Conservation (phyloP, 1,140 invertebrate species). For the Lordiphosa collinella region DNA sequence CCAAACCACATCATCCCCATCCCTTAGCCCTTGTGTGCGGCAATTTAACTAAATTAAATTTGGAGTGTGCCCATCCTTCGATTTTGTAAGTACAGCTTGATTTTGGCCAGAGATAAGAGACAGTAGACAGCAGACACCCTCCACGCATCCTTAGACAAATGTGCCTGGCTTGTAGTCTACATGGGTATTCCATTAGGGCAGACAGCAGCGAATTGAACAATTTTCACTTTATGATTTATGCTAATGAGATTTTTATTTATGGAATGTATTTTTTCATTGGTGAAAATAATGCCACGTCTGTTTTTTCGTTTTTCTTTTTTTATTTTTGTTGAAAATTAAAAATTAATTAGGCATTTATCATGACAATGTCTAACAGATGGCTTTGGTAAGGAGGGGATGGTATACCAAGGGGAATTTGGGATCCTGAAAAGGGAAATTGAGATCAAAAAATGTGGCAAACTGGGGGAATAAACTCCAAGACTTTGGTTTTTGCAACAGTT, state of each 20-base stretch:
- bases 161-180: constrained; percentile 36
- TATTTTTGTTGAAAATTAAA: constrained; percentile 71
- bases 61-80: constrained; percentile 64
- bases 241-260: constrained; percentile 76
- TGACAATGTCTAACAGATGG: constrained; percentile 72
- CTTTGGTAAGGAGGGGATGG: neutral
- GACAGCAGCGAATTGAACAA: constrained; percentile 55
- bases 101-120: constrained; percentile 49
- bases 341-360: constrained; percentile 79
- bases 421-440: too few relatives aligned
- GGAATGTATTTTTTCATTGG: constrained; percentile 39
- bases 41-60: constrained; percentile 77
- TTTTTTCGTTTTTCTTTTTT: constrained; percentile 47
- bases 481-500: too few relatives aligned
- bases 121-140: constrained; percentile 4
- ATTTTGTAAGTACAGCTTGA: constrained; percentile 36
- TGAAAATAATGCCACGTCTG: constrained; percentile 26
- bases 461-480: too few relatives aligned
- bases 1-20: neutral
- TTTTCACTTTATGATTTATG: constrained; percentile 73
- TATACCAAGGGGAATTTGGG: too few relatives aligned
- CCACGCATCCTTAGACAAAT: constrained; percentile 65
- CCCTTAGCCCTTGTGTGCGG: constrained; percentile 10
- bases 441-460: too few relatives aligned
- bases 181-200: constrained; percentile 68